A percentile compares a stretch with the other conserved stretches of the same genome.
Conservation (phyloP, 2,888 invertebrate species). For the Polymixis lichenea region DNA sequence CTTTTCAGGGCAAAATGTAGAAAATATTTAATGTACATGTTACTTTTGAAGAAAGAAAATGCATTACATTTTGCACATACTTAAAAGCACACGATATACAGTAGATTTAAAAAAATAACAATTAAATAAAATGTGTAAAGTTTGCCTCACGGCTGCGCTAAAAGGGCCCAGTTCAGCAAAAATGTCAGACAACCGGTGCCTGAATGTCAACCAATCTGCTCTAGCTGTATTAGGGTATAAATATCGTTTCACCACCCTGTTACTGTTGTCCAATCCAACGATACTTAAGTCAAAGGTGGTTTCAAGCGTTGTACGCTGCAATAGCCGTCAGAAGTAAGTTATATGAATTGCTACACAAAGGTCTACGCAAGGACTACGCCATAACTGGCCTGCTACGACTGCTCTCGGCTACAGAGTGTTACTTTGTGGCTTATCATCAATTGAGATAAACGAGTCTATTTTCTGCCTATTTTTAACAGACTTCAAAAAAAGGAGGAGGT, state of each 20-base stretch:
- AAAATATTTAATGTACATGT: background rate
- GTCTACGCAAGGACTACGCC: conserved; percentile 43
- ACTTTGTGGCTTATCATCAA: background rate
- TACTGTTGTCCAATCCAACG: conserved; percentile 16
- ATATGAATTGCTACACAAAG: conserved; percentile 29
- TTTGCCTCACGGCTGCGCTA: no score
- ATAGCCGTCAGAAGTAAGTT: conserved; percentile 15
- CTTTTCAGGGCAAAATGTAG: background rate
- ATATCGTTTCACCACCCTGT: conserved; percentile 13
- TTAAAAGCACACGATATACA: no score
- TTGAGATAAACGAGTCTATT: background rate
- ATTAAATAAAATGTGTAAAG: no score
- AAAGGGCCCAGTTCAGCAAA: no score
- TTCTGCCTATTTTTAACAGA: no score
- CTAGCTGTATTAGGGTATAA: background rate
- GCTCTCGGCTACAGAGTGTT: conserved; percentile 2
- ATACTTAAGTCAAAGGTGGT: conserved; percentile 24
- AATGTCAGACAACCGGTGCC: no score
- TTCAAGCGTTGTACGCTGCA: conserved; percentile 20
- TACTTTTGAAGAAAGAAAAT: no score
- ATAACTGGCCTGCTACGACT: conserved; percentile 41
- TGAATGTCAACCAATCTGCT: no score
- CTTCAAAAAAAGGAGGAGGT: no score
- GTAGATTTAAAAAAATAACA: no score
- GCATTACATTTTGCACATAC: no score